Evolutionary conservation across 2,113 vertebrate species (phyloP), one percentile per base, ranked within the genome.

Genomic region (Microcebus murinus): DNA sequence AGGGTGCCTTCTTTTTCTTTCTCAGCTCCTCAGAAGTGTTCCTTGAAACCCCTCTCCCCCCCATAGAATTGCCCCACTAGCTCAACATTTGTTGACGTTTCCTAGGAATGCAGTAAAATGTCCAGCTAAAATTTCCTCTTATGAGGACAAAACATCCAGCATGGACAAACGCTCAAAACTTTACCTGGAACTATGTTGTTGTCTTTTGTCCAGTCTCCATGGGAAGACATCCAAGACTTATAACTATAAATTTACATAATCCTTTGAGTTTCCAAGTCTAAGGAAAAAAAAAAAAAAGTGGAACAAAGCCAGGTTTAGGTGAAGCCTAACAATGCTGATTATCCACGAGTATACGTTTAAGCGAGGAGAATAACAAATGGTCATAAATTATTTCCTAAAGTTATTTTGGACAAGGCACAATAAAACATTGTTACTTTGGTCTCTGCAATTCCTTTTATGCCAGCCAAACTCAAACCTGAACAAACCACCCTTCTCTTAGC

Each of bases 211-310:
- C 71, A 71, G 11, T 57, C 36, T 67, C 29, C 11, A 0, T 9
- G 21, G 76, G 76, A 83, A 61, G 36, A 81, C 36, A 84, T 27
- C 80, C 50, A 96, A 80, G 61, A 83, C 15, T 85, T 59, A 57
- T 1, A 84, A 90, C 25, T 45, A 74, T 9, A 88, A 34, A 57
- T 57, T 71, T 42, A 76, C 17, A 70, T 42, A 73, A 81, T 71
- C 52, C 70, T 92, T 67, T 74, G 52, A 88, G 52, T 71, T 96
- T 94, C 50, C 65, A 81, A 59, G 34, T 76, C 48, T 81, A 61
- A 81, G 52, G n/a, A n/a, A n/a, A 6, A 6, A 29, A 27, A 45
- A 27, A 45, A 61, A 61, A 65, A 48, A 76, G 31, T 23, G 48
- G 45, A 48, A 48, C 14, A 8, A 68, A 92, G 42, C 11, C 81